A percentile compares a stretch with the other conserved stretches of the same genome.
Conservation (phyloP, 2,113 vertebrate genomes). For the Scytalopus superciliaris region DNA sequence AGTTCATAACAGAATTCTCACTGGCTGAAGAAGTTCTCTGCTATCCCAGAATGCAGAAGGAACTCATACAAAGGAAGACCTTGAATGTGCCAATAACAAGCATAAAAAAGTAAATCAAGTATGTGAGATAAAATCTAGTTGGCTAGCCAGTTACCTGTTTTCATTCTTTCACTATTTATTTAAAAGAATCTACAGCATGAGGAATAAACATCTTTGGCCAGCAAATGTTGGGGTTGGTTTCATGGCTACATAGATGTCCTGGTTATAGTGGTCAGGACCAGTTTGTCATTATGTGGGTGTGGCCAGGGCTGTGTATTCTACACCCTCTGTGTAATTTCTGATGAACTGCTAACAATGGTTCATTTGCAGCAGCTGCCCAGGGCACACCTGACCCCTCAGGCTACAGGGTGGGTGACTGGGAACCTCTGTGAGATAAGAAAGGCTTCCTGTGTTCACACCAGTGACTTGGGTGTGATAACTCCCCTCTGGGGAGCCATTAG, state of each 20-base stretch:
- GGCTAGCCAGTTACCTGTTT: not conserved
- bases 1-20: not conserved
- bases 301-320: too few species aligned
- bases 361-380: too few species aligned
- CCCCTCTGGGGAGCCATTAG: too few species aligned
- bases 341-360: too few species aligned
- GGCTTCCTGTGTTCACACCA: too few species aligned
- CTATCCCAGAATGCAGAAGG: not conserved
- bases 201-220: not conserved
- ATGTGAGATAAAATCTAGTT: not conserved
- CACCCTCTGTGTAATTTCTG: too few species aligned
- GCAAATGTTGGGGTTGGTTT: not conserved
- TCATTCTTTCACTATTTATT: not conserved
- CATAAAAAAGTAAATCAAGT: not conserved
- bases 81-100: fast-evolving
- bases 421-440: too few species aligned
- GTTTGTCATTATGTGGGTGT: too few species aligned
- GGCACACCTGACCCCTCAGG: too few species aligned
- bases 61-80: not conserved
- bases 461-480: too few species aligned
- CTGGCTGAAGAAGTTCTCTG: not conserved
- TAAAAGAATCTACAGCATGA: not conserved
- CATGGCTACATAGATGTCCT: not conserved
- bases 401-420: too few species aligned
- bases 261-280: too few species aligned